A percentile compares a stretch with the other conserved stretches of the same genome.
phyloP scores from a whole-genome alignment of 2,888 invertebrate species.

The Bhutanitis thaidina region DNA sequence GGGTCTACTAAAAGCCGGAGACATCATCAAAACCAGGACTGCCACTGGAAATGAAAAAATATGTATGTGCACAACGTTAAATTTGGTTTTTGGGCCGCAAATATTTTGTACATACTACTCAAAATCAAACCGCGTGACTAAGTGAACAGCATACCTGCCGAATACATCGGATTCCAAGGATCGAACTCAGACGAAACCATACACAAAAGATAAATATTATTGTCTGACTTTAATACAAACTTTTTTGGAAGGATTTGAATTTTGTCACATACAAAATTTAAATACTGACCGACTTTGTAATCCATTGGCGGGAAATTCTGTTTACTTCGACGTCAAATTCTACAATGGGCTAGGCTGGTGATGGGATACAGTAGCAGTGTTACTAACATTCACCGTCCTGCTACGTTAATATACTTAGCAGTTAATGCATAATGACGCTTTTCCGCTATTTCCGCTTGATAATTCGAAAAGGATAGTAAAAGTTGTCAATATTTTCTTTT shows the following conservation, averaged over 20 bases:
- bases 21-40: conserved; percentile 15
- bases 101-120: too few relatives aligned
- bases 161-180: too few relatives aligned
- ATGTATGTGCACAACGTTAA: neutral
- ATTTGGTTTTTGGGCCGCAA: too few relatives aligned
- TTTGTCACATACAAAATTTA: neutral
- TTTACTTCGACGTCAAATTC: conserved; percentile 6
- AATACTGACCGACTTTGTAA: conserved; percentile 44
- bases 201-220: too few relatives aligned
- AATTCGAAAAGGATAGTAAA: conserved; percentile 39
- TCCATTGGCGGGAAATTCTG: conserved; percentile 29
- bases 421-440: conserved; percentile 27
- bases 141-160: too few relatives aligned
- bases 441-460: conserved; percentile 50
- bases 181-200: too few relatives aligned
- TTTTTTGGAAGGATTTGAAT: too few relatives aligned
- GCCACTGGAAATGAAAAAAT: conserved; percentile 9
- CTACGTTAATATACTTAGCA: conserved; percentile 35
- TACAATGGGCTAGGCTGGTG: neutral
- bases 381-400: conserved; percentile 27
- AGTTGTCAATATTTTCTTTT: conserved; percentile 28
- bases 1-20: conserved; percentile 5
- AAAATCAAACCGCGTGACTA: too few relatives aligned
- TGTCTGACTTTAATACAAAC: too few relatives aligned
- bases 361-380: neutral